Conservation (phyloP, 92 coral and sea anemone genomes). For the Plumapathes pennacea region DNA sequence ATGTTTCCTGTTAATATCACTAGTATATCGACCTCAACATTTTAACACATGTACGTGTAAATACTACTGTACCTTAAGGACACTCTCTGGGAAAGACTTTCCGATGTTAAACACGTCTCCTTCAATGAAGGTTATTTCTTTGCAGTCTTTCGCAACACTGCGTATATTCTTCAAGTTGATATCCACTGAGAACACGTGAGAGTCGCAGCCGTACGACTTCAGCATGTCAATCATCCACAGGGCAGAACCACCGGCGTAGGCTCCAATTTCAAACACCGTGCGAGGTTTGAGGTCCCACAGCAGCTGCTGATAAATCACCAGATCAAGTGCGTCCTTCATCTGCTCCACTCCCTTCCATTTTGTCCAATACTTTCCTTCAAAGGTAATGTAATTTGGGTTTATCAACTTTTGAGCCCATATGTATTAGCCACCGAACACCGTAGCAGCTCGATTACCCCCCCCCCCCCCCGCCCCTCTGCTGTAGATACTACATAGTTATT, state of each 20-base stretch:
- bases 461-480: too few relatives aligned
- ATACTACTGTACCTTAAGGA: conserved; percentile 17
- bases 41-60: neutral
- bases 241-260: conserved; percentile 53
- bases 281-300: conserved; percentile 34
- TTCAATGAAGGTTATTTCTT: conserved; percentile 31
- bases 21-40: neutral
- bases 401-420: too few relatives aligned
- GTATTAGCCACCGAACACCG: too few relatives aligned
- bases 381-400: too few relatives aligned
- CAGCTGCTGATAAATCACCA: conserved; percentile 18
- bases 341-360: conserved; percentile 36
- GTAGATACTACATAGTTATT: too few relatives aligned
- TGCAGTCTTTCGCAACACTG: conserved; percentile 25
- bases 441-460: too few relatives aligned
- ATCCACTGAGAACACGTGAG: conserved; percentile 39
- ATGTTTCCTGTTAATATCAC: neutral
- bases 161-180: conserved; percentile 21
- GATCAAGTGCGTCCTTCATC: conserved; percentile 16
- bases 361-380: conserved; percentile 24
- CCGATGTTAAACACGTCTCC: conserved; percentile 25
- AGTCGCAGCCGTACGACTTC: conserved; percentile 14
- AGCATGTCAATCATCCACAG: conserved; percentile 53
- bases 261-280: conserved; percentile 53
- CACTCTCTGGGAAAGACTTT: conserved; percentile 20